phyloP scores from a whole-genome alignment of 2,888 invertebrate species.

The Acanthoscelides obtectus region DNA sequence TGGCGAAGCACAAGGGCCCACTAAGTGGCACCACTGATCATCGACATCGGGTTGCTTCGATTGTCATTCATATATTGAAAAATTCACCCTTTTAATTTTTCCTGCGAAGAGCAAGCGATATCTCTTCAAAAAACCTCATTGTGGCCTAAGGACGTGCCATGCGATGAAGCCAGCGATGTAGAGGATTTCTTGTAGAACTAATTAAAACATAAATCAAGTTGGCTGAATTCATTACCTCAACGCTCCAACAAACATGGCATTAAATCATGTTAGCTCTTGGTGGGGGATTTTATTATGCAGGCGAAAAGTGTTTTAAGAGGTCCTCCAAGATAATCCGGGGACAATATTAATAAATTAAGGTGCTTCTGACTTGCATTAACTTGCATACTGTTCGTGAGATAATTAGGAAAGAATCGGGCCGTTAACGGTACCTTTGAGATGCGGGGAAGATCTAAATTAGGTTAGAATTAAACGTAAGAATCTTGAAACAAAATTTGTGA shows the following conservation, averaged over 20 bases:
- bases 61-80: too few species aligned
- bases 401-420: neutral
- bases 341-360: neutral
- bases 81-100: neutral
- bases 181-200: slow-evolving; percentile 2
- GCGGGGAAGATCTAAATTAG: too few species aligned
- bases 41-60: too few species aligned
- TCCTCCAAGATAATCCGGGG: neutral
- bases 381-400: neutral
- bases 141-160: neutral
- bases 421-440: neutral
- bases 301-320: neutral
- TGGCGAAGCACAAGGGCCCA: too few species aligned
- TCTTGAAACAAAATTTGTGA: too few species aligned
- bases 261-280: neutral
- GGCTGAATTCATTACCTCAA: slow-evolving; percentile 1
- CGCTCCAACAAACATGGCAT: neutral
- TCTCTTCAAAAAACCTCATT: neutral
- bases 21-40: too few species aligned
- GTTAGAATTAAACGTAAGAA: too few species aligned
- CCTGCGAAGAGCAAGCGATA: neutral
- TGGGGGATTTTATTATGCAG: neutral
- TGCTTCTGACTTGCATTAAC: neutral
- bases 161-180: neutral
- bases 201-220: slow-evolving; percentile 1